Evolutionary conservation across 1,140 invertebrate genomes (phyloP), one percentile per base, ranked within the genome.

Genomic region (Stegodyphus mimosarum): DNA sequence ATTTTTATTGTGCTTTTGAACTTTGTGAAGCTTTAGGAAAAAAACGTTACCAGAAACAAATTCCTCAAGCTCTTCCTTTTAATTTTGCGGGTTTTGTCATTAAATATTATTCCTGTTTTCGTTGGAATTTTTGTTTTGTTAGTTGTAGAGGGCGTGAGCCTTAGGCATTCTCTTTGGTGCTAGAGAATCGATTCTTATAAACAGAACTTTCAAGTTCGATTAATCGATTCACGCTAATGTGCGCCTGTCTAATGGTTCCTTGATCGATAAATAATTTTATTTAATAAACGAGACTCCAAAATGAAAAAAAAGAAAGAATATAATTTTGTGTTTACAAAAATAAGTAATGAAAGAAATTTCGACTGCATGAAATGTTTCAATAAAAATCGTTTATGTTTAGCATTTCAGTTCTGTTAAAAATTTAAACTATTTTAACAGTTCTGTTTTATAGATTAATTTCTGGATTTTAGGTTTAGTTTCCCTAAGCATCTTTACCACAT

Each of bases 41-140:
- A 69, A 69, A 7, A n/a, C 9, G 10, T 18, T 18, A 17, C 6
- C 15, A 50, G 33, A 70, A 79, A 79, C 70, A 79, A 79, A 70
- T 79, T 79, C 51, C 67, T 11, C 17, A 70, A 79, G 70, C 66
- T 79, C 70, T 70, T 69, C 77, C 66, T 79, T 79, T 79, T 79
- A 79, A 79, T 79, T 79, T 67, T 55, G 48, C 77, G 66, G 77
- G 51, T 70, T 69, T 79, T 69, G 66, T 67, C 77, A 79, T 79
- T 79, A 79, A 79, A 79, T 66, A 60, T 79, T 79, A 79, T 79
- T 79, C 69, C 66, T 79, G 77, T 79, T 79, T 79, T 70, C 66
- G 69, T 64, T 70, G 33, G 64, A 77, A 33, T 50, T 77, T 77
- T n/a, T 77, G 2, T 51, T 51, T 50, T 67, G 7, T 67, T 67